Evolutionary conservation across 2,797 vertebrate species (phyloP).

Genomic region (Phalanger gymnotis): DNA sequence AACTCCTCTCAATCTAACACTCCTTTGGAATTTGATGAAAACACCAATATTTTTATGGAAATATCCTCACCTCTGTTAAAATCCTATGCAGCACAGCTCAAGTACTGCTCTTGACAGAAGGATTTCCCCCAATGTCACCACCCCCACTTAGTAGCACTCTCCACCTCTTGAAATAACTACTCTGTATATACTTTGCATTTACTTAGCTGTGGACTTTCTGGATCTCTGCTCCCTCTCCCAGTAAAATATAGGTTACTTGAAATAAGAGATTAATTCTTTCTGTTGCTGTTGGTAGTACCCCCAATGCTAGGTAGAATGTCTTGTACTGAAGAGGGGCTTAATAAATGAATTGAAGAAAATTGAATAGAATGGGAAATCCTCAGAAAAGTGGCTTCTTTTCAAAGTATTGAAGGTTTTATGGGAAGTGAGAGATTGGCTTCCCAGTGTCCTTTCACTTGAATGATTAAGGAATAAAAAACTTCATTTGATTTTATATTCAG

Average conservation of each 20-base stretch:
- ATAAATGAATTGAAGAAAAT: neutral
- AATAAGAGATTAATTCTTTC: neutral
- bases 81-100: neutral
- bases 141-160: neutral
- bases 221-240: neutral
- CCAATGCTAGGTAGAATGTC: neutral
- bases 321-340: neutral
- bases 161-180: neutral
- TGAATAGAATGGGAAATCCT: neutral
- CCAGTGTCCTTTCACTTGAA: conserved; percentile 3
- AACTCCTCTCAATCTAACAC: conserved; percentile 22
- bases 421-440: neutral
- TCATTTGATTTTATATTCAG: conserved; percentile 50
- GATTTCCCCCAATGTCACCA: neutral
- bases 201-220: neutral
- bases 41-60: conserved; percentile 15
- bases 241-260: neutral
- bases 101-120: neutral
- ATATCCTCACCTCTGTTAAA: conserved; percentile 7
- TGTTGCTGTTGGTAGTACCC: neutral
- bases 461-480: conserved; percentile 38
- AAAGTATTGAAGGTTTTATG: neutral
- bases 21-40: conserved; percentile 22
- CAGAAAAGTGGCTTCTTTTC: neutral
- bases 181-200: neutral